Base-by-base conservation (phyloP, 2,113 vertebrate species). In the Caretta caretta region DNA sequence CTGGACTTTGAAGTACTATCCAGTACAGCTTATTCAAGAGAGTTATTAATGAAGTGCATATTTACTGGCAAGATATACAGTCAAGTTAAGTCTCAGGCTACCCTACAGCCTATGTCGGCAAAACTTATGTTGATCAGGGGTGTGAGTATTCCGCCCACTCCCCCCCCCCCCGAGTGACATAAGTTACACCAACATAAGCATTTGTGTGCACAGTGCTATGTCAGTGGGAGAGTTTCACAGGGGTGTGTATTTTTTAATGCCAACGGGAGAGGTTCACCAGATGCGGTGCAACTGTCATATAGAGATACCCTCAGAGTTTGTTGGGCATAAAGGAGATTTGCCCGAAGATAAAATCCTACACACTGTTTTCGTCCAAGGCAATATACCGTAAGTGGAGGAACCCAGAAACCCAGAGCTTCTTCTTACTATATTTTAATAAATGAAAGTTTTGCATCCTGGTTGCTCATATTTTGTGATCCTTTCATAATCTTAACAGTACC, bases 391-490 rank as follows among this genome's bases (percentile, higher is more conserved):
- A 75, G 6, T 1, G 5, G 6, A 11, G n/a, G 22, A 49, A 14
- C 42, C 31, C 31, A n/a, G 1, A n/a, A 27, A 48, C 86, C 29
- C 53, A 48, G 42, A 78, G 38, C 75, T 48, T 25, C 19, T 38
- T 76, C 22, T 10, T 78, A 24, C 42, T 27, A 48, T 46, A 25
- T 27, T 48, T 78, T 48, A 78, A 78, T 48, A 78, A 78, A 48
- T 14, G 11, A 78, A 48, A 48, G 12, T 24, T 25, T 78, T 78
- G 4, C 14, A 2, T 53, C 49, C 19, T 10, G 1, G 20, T 76
- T 76, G 1, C 0, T 59, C 0, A 0, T 3, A 53, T 69, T 53
- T 76, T 22, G 4, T 90, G 80, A 25, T 0, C 3, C 38, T 48
- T 90, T 79, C 10, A 2, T 27, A 35, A 78, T 31, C 35, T 84